These are phyloP conservation scores for Vespertilio murinus DNA, from an alignment of 2,797 vertebrate genomes.

Conservation along the genomic window DNA sequence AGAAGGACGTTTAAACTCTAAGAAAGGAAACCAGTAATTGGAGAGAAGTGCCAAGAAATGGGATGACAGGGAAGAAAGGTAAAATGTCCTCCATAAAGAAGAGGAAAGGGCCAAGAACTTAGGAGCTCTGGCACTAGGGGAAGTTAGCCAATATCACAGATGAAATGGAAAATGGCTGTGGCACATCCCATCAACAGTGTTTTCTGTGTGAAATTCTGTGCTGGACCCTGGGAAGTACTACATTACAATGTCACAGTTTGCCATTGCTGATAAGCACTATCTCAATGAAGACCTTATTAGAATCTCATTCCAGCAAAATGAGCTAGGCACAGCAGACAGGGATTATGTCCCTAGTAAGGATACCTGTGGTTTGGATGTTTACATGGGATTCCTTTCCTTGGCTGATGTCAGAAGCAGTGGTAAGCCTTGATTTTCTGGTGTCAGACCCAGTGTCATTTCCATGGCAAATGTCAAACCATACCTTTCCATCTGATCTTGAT, in stretches of 20 bases:
- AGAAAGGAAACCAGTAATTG: not conserved
- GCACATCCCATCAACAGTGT: fast-evolving
- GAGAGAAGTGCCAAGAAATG: not conserved
- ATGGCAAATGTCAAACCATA: not conserved
- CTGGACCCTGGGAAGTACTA: not conserved
- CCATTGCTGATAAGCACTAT: not conserved
- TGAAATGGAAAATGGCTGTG: too few species aligned
- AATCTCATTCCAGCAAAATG: not conserved
- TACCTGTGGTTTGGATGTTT: not conserved
- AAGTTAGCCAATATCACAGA: not conserved
- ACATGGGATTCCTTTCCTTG: not conserved
- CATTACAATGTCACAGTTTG: not conserved
- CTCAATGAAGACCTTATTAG: not conserved
- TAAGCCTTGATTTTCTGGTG: not conserved
- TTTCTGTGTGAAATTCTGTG: not conserved
- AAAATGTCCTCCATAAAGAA: not conserved
- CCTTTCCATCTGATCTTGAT: not conserved
- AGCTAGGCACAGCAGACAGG: not conserved
- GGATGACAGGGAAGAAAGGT: not conserved
- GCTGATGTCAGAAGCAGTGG: not conserved
- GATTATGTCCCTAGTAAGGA: not conserved
- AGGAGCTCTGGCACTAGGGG: too few species aligned
- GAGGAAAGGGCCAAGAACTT: not conserved
- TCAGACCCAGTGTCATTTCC: not conserved
- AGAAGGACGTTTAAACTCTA: not conserved